Percentiles rank a stretch among this genome's conserved stretches.
phyloP scores from a whole-genome alignment of 2,797 vertebrate genomes.

The Melanotaenia pygmaea region DNA sequence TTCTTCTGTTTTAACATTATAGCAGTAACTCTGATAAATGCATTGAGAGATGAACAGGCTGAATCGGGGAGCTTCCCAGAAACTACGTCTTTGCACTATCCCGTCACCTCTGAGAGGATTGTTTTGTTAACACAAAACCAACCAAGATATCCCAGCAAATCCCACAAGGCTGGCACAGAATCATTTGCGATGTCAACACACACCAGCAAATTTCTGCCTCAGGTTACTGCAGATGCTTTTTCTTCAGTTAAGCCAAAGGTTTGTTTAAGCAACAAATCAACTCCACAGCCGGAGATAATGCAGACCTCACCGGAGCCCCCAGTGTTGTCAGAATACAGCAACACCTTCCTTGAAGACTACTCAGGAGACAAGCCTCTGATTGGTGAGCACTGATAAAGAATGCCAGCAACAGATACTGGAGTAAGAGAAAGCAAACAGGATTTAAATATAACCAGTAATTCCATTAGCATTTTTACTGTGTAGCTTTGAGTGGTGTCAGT shows the following conservation, averaged over 20 bases:
- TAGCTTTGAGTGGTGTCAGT: background rate
- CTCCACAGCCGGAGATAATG: background rate
- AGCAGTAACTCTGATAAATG: conserved; percentile 53
- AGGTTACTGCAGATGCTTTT: background rate
- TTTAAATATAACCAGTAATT: background rate
- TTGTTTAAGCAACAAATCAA: background rate
- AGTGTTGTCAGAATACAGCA: background rate
- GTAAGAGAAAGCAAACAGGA: too few species aligned
- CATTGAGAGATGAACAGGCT: conserved; percentile 31
- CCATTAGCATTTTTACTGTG: background rate
- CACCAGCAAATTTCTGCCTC: background rate
- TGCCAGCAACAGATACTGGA: background rate
- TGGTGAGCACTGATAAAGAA: conserved; percentile 58
- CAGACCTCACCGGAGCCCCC: background rate
- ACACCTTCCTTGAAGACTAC: conserved; percentile 46
- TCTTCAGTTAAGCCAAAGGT: background rate
- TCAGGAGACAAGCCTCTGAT: conserved; percentile 55
- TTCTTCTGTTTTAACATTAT: conserved; percentile 33
- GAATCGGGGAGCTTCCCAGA: conserved; percentile 13
- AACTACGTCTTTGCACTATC: background rate
- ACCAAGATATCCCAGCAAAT: background rate
- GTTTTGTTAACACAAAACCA: conserved; percentile 29
- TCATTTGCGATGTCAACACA: conserved; percentile 1
- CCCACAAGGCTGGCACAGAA: background rate
- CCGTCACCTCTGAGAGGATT: conserved; percentile 36